Percentiles rank a stretch among this genome's conserved stretches.
Conservation (phyloP, 2,113 vertebrate species). For the Onychostruthus taczanowskii region DNA sequence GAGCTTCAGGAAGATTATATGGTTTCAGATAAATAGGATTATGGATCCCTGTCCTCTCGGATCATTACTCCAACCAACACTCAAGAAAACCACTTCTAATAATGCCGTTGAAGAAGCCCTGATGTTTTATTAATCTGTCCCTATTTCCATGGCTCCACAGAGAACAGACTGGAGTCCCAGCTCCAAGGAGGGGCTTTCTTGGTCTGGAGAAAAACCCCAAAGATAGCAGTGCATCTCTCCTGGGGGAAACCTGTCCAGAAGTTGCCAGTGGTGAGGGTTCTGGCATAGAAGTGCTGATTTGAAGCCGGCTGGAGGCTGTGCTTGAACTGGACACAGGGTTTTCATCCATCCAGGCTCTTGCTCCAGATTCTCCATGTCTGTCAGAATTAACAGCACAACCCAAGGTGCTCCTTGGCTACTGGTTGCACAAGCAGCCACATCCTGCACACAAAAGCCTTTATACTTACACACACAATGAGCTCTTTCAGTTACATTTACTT, state of each 20-base stretch:
- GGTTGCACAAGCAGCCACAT: neutral
- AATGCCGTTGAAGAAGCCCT: conserved; percentile 53
- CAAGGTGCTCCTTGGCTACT: neutral
- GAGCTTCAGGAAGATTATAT: conserved; percentile 75
- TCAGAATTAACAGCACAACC: neutral
- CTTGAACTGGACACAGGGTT: neutral
- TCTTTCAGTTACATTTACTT: conserved; percentile 33
- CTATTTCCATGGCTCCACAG: neutral
- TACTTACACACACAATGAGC: neutral
- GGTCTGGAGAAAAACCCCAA: neutral
- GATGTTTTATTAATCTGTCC: conserved; percentile 3
- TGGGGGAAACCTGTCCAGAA: neutral
- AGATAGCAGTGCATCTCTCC: neutral
- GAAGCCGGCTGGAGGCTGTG: neutral
- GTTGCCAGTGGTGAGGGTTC: neutral
- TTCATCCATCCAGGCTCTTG: neutral
- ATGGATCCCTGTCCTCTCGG: conserved; percentile 55
- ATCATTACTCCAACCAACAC: conserved; percentile 63
- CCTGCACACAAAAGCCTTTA: conserved; percentile 39
- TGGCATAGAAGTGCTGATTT: neutral
- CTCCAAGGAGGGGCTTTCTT: neutral
- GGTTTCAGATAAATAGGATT: conserved; percentile 73
- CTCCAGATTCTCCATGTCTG: neutral
- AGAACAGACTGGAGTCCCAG: neutral
- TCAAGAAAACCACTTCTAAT: conserved; percentile 65